Conservation (phyloP, 1,140 invertebrate genomes). For the Ceratina japonica region DNA sequence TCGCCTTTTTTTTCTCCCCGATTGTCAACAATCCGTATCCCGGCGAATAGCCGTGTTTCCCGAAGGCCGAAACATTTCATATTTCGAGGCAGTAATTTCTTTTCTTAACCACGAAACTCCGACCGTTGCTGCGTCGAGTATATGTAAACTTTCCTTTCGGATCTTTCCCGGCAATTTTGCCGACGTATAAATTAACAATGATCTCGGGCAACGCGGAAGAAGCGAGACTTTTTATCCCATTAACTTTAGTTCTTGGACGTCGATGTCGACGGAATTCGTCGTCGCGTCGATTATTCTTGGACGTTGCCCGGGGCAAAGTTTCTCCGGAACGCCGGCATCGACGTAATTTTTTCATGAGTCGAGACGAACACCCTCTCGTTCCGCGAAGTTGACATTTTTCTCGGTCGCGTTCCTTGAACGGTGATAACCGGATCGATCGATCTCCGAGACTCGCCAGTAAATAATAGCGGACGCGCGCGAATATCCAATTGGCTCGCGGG, state of each 20-base stretch:
- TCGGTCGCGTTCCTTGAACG: background rate
- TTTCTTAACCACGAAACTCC: background rate
- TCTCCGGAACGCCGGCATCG: too few species aligned
- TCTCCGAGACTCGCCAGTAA: constrained; percentile 5
- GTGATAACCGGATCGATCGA: background rate
- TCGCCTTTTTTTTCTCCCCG: background rate
- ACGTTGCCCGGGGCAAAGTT: too few species aligned
- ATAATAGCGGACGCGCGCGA: constrained; percentile 35
- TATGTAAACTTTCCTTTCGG: background rate
- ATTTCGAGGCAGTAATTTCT: constrained; percentile 3
- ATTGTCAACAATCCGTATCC: constrained; percentile 23
- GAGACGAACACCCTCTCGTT: too few species aligned
- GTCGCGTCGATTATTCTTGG: too few species aligned
- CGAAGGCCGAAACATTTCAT: constrained; percentile 7
- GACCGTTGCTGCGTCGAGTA: background rate
- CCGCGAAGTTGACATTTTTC: too few species aligned
- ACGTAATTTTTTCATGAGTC: too few species aligned
- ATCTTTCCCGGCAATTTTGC: too few species aligned
- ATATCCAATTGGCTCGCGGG: constrained; percentile 35
- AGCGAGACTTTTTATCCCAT: too few species aligned
- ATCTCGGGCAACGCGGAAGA: too few species aligned
- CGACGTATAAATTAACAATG: too few species aligned
- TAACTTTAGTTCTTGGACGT: too few species aligned
- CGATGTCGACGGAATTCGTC: too few species aligned
- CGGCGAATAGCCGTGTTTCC: background rate